Base-by-base conservation (phyloP, 1,140 invertebrate genomes). In the Glossosoma conforme region DNA sequence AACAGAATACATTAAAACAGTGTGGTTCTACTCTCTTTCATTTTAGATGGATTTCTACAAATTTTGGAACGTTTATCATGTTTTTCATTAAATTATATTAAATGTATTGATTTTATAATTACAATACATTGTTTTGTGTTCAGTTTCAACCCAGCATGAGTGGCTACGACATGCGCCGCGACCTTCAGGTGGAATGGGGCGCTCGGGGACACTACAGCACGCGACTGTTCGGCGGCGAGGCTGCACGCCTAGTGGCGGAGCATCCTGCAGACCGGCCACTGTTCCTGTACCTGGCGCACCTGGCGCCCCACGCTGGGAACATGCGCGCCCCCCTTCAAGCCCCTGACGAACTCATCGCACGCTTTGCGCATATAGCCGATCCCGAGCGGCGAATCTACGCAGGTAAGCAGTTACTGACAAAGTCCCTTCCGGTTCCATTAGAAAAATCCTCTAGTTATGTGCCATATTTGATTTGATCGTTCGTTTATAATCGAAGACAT, bases 271-370 rank as follows among this genome's bases (percentile, higher is more conserved):
- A 58, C 0, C 36, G 58, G 4, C 88, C 90, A 0, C 64, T 94
- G 45, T 93, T 93, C 61, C 65, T 95, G n/a, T 82, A 88, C 56
- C 54, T 95, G 20, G 77, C 82, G 0, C 89, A 93, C 64, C 75
- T 89, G 32, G 89, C 91, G 0, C 83, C 85, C 0, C 91, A 94
- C 65, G 78, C 83, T 1, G 89, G 78, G 4, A 86, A 85, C 61
- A 66, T 69, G 0, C 77, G 80, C 20, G 70, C 83, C 33, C 78
- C 82, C 1, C 68, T 94, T 15, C 87, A 93, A 70, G 89, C 91
- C 0, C 87, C 89, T 0, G 73, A 80, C 5, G 82, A 87, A 51
- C 80, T 82, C 58, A 71, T 93, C 1, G 71, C 83, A 6, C 78
- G 81, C 50, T 93, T 91, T 69, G 56, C 70, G 0, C 79, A 92